phyloP scores from a whole-genome alignment of 1,140 invertebrate genomes.

The Ptiloglossa arizonensis region DNA sequence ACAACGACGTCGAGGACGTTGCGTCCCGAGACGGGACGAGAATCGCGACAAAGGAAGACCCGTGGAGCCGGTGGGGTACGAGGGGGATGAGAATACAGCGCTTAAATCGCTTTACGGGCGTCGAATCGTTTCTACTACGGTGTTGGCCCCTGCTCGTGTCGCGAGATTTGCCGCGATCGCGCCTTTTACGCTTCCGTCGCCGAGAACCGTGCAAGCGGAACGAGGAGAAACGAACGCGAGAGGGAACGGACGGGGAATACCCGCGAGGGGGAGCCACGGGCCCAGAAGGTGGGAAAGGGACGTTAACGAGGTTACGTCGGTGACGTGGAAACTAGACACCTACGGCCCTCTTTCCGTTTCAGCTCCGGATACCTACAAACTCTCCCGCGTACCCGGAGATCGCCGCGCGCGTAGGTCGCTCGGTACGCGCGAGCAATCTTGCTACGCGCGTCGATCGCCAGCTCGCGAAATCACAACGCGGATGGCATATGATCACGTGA shows the following conservation, averaged over 20 bases:
- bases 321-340: slow-evolving; percentile 53
- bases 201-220: background rate
- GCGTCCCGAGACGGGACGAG: too few species aligned
- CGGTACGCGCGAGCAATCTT: slow-evolving; percentile 40
- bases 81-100: slow-evolving; percentile 35
- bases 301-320: slow-evolving; percentile 49
- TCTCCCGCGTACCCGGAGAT: slow-evolving; percentile 14
- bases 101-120: slow-evolving; percentile 52
- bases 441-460: slow-evolving; percentile 44
- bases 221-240: background rate
- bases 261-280: too few species aligned
- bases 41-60: slow-evolving; percentile 23
- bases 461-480: slow-evolving; percentile 28
- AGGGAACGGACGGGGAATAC: background rate
- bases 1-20: too few species aligned
- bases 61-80: slow-evolving; percentile 17
- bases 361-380: slow-evolving; percentile 24
- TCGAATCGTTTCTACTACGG: slow-evolving; percentile 49
- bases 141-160: slow-evolving; percentile 22
- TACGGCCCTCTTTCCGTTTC: slow-evolving; percentile 53
- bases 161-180: slow-evolving; percentile 44
- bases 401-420: slow-evolving; percentile 32
- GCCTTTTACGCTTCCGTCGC: slow-evolving; percentile 42
- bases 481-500: slow-evolving; percentile 19
- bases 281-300: slow-evolving; percentile 15